These are phyloP conservation scores for Gorsachius magnificus DNA, from an alignment of 2,797 vertebrate genomes.

Conservation along the genomic window DNA sequence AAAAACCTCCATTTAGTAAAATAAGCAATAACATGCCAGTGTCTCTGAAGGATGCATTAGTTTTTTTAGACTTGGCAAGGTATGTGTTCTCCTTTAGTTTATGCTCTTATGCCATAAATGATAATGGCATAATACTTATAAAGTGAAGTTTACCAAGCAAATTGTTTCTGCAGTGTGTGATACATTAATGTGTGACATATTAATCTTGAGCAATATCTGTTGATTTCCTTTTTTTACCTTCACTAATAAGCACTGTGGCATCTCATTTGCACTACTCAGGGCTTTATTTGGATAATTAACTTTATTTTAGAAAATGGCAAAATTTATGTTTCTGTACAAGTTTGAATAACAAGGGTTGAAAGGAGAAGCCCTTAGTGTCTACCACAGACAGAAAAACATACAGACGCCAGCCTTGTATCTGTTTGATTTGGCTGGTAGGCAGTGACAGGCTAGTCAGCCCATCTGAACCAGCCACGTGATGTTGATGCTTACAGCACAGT, in stretches of 20 bases:
- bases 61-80: constrained; percentile 80
- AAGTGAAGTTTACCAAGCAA: neutral
- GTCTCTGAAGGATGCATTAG: constrained; percentile 77
- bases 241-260: neutral
- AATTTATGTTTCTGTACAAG: neutral
- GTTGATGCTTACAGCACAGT: rapidly evolving
- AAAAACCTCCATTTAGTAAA: constrained; percentile 73
- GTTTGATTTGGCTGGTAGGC: neutral
- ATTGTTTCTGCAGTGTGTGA: neutral
- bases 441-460: neutral
- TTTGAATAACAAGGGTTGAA: neutral
- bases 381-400: rapidly evolving
- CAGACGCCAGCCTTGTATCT: neutral
- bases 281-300: neutral
- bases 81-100: constrained; percentile 33
- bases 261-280: neutral
- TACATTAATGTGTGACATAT: neutral
- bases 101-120: neutral
- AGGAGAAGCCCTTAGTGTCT: neutral
- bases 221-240: neutral
- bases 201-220: neutral
- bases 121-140: neutral
- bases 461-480: rapidly evolving
- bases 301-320: neutral
- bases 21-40: constrained; percentile 69